Conservation (phyloP, 1,140 invertebrate genomes). For the Bombus confusus region DNA sequence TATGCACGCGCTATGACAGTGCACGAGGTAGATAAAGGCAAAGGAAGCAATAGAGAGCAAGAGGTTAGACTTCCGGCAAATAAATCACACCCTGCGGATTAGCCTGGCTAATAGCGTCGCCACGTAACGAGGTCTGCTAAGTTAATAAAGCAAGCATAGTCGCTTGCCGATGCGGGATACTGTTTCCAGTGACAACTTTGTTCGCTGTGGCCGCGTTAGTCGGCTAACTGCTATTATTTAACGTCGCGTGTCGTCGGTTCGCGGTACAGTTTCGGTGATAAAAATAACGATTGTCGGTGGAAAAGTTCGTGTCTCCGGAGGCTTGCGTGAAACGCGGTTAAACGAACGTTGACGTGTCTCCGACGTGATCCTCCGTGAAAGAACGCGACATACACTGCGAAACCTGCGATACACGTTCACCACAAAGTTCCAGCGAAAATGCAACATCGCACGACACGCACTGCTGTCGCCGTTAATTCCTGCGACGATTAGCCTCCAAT, state of each 20-base stretch:
- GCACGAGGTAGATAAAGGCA: not conserved
- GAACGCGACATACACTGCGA: not conserved
- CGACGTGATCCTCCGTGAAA: not conserved
- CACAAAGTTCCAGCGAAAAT: not conserved
- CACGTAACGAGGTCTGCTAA: constrained; percentile 17
- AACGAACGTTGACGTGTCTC: constrained; percentile 8
- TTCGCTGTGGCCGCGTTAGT: not conserved
- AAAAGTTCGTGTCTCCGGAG: constrained; percentile 15
- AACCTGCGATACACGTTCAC: not conserved
- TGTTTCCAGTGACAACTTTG: constrained; percentile 35
- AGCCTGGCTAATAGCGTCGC: constrained; percentile 17
- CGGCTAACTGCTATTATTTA: constrained; percentile 33
- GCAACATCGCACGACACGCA: too few species aligned
- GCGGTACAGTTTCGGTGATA: constrained; percentile 28
- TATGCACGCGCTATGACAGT: constrained; percentile 26
- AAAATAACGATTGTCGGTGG: constrained; percentile 40
- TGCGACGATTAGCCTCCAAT: constrained; percentile 17
- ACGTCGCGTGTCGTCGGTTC: constrained; percentile 13
- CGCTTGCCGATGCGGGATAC: constrained; percentile 22
- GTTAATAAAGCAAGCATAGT: constrained; percentile 25
- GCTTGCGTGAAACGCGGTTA: constrained; percentile 9
- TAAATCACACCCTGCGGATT: constrained; percentile 49
- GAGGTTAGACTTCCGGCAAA: constrained; percentile 35
- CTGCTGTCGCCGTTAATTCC: constrained; percentile 17
- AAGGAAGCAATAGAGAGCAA: not conserved